Base-by-base conservation (phyloP, 53 echinoderm and acorn worm species). In the Astropecten irregularis region DNA sequence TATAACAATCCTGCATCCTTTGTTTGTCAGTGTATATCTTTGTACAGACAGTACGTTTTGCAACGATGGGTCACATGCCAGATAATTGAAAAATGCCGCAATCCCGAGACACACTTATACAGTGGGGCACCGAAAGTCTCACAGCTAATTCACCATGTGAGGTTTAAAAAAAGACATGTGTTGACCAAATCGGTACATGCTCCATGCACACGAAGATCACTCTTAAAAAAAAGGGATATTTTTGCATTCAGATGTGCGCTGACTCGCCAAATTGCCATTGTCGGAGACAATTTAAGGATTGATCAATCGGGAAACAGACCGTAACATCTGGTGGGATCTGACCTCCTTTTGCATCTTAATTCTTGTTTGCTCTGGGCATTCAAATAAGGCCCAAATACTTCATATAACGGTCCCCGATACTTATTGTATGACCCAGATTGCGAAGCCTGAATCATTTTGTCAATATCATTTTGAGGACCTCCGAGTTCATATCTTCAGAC, bases 391-490 rank as follows among this genome's bases (percentile, higher is more conserved):
- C 71, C 16, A 51, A 71, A 71, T 71, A 37, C 74, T 37, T 73
- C 74, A 55, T 11, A 8, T 55, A 73, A 73, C 55, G 11, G 54
- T 56, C 74, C 56, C 53, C 3, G 55, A 55, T 55, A 54, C 55
- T 73, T 37, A 55, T 36, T 53, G 53, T 73, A 34, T 73, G 74
- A 73, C 74, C 74, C 57, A 73, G 55, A 38, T 73, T 37, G 55
- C n/a, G n/a, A 4, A n/a, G 56, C 54, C 73, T 73, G 74, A 73
- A 55, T 73, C 74, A 73, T 73, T 73, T 73, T 73, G 74, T 73
- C 74, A 73, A 73, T 73, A 73, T 73, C 52, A n/a, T 71, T 51
- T 71, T 34, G 33, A 50, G 49, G 50, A 71, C 49, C 71, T n/a
- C 3, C 50, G 49, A 71, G 71, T 50, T 71, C 21, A 71, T 71